A percentile compares a stretch with the other conserved stretches of the same genome.
phyloP scores from a whole-genome alignment of 1,140 invertebrate genomes.

The Centruroides vittatus region DNA sequence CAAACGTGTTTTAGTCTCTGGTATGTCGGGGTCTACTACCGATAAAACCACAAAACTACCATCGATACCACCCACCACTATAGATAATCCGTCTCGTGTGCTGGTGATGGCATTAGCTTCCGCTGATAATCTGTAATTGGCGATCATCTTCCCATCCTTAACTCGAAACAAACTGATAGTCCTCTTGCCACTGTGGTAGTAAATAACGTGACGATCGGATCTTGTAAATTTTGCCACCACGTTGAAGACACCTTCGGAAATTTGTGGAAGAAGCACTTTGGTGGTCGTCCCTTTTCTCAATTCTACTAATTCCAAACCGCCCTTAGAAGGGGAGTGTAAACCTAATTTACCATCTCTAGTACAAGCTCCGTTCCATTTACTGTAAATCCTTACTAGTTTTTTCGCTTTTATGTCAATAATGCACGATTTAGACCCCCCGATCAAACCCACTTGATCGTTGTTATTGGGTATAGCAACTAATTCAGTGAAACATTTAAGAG shows the following conservation, averaged over 20 bases:
- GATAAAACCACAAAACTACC: constrained; percentile 83
- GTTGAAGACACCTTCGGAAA: constrained; percentile 93
- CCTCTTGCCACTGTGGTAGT: constrained; percentile 88
- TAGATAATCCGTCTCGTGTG: constrained; percentile 56
- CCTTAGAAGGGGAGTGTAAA: constrained; percentile 77
- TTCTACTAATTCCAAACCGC: constrained; percentile 80
- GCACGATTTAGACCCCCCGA: constrained; percentile 78
- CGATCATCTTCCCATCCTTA: constrained; percentile 71
- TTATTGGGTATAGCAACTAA: neutral
- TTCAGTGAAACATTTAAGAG: neutral
- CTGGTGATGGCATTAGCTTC: constrained; percentile 75
- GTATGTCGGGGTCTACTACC: constrained; percentile 60
- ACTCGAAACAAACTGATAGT: constrained; percentile 83
- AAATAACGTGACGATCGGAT: constrained; percentile 87
- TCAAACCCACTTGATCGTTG: constrained; percentile 47
- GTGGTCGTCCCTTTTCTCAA: constrained; percentile 63
- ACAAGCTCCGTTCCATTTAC: constrained; percentile 37
- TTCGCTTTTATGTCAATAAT: constrained; percentile 38
- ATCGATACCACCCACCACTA: constrained; percentile 82
- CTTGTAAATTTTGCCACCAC: constrained; percentile 88
- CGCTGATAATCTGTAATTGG: constrained; percentile 82
- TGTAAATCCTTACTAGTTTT: constrained; percentile 32
- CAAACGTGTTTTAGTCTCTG: constrained; percentile 48
- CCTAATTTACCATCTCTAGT: constrained; percentile 47
- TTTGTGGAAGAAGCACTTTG: constrained; percentile 64